phyloP scores from a whole-genome alignment of 2,113 vertebrate species.

The Condylura cristata region DNA sequence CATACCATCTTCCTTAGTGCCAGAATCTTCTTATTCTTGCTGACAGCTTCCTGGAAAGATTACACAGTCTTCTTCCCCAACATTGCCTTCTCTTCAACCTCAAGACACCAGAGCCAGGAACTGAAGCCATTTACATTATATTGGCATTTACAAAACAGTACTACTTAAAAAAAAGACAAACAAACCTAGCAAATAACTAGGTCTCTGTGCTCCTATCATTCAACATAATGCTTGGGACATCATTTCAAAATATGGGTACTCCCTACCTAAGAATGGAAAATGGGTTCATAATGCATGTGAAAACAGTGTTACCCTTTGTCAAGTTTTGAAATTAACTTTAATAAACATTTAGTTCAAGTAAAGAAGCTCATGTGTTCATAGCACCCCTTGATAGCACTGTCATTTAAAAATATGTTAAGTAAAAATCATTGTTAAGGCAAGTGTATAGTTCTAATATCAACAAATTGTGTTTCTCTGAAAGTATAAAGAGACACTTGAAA shows the following conservation, averaged over 20 bases:
- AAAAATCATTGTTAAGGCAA: neutral
- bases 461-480: neutral
- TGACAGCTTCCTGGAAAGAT: neutral
- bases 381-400: neutral
- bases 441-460: neutral
- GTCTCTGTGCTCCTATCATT: neutral
- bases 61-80: neutral
- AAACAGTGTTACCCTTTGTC: neutral
- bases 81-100: neutral
- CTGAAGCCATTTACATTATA: neutral
- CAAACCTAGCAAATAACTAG: neutral
- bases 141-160: neutral
- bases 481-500: neutral
- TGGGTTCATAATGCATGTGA: neutral
- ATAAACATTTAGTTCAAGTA: constrained; percentile 11
- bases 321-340: constrained; percentile 46
- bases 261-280: neutral
- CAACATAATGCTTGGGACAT: neutral
- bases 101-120: neutral
- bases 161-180: neutral
- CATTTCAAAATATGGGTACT: neutral
- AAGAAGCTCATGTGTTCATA: neutral
- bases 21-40: neutral
- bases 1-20: rapidly evolving
- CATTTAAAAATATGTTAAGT: neutral